These are phyloP conservation scores for Drosophila paulistorum DNA, from an alignment of 1,140 invertebrate species.

Conservation along the genomic window DNA sequence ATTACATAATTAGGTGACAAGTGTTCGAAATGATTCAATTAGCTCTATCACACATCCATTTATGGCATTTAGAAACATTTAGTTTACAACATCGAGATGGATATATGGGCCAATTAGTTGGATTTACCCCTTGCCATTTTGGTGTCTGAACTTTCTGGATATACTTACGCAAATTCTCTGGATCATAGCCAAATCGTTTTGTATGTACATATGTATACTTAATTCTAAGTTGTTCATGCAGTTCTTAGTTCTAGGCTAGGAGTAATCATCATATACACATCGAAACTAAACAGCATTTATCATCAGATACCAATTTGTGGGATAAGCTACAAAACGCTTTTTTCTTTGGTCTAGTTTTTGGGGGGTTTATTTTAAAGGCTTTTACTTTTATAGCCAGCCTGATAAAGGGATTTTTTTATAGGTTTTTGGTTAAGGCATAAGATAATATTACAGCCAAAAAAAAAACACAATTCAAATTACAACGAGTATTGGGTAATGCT, in stretches of 20 bases:
- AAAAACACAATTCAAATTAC: constrained; percentile 50
- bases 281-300: constrained; percentile 78
- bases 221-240: constrained; percentile 43
- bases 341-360: background rate
- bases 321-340: constrained; percentile 14
- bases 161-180: constrained; percentile 51
- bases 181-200: background rate
- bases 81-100: constrained; percentile 68
- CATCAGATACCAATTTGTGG: constrained; percentile 67
- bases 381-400: constrained; percentile 13
- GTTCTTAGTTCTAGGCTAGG: constrained; percentile 10
- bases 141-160: constrained; percentile 10
- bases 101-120: constrained; percentile 23
- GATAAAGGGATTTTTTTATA: background rate
- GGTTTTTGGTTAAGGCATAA: constrained; percentile 8
- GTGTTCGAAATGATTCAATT: background rate
- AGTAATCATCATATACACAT: constrained; percentile 58
- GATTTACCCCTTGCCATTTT: constrained; percentile 45
- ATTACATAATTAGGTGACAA: background rate
- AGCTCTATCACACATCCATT: constrained; percentile 43
- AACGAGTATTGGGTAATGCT: constrained; percentile 32
- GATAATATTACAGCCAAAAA: constrained; percentile 44
- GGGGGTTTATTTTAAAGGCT: too few species aligned
- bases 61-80: constrained; percentile 62
- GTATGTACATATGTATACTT: background rate